Percentiles rank a stretch among this genome's conserved stretches.
Evolutionary conservation across 2,113 vertebrate species (phyloP).

Genomic region (Capreolus pygargus): DNA sequence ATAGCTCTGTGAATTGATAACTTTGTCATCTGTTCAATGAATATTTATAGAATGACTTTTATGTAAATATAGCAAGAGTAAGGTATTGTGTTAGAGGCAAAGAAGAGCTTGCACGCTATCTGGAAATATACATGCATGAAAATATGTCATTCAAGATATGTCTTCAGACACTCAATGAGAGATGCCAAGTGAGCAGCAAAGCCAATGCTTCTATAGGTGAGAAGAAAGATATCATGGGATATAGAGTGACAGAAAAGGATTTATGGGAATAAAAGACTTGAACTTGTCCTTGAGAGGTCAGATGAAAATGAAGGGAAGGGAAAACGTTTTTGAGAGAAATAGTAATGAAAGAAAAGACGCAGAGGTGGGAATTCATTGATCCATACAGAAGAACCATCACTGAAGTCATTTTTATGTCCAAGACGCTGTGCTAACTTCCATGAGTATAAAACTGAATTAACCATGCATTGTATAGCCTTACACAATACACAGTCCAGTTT

Average conservation of each 20-base stretch:
- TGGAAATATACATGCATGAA: not conserved
- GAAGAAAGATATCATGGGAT: not conserved
- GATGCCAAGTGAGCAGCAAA: not conserved
- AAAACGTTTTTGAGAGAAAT: not conserved
- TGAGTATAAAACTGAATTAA: not conserved
- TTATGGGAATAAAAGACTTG: not conserved
- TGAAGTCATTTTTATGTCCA: not conserved
- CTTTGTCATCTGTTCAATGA: constrained; percentile 28
- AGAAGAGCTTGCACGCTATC: not conserved
- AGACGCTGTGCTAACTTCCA: not conserved
- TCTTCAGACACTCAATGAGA: not conserved
- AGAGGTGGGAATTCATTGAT: not conserved
- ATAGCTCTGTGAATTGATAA: constrained; percentile 3
- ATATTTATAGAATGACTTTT: constrained; percentile 28
- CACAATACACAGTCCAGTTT: not conserved
- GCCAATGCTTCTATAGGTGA: not conserved
- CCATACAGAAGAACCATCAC: not conserved
- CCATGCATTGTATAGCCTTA: not conserved
- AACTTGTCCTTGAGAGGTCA: not conserved
- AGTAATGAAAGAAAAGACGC: not conserved
- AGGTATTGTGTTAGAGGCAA: not conserved
- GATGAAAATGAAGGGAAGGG: not conserved
- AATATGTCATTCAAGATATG: not conserved
- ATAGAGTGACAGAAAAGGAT: not conserved
- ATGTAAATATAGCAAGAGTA: not conserved